Base-by-base conservation (phyloP, 2,113 vertebrate species). In the Centropus bengalensis region DNA sequence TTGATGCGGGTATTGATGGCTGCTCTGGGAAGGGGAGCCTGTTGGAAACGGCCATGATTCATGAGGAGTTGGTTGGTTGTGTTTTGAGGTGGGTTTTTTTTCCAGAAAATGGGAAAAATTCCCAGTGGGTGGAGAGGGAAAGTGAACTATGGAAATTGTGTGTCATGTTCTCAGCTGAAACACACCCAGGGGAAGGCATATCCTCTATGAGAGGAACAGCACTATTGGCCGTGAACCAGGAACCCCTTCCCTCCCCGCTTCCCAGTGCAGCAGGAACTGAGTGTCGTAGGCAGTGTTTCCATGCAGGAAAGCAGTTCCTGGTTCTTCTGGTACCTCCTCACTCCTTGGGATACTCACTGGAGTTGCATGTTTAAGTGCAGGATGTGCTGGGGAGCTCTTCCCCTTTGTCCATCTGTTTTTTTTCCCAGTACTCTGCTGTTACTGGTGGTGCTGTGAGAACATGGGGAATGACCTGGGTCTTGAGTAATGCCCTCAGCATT, bases 101-200 rank as follows among this genome's bases (percentile, higher is more conserved):
- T 42, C 51, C 80, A 68, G 62, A 91, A 78, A 92, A 71, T 3
- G 8, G 54, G n/a, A 81, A 51, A 91, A 84, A 56, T 56, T 88
- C 66, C 69, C 2, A 1, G 30, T 82, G 77, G 62, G 81, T 91
- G 77, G 89, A 95, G 92, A 92, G 86, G 62, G 83, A 96, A 94
- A 95, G 93, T 84, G 89, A 89, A 7, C 81, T 64, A 3, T 93
- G 94, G 82, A 92, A 95, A 94, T 6, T 36, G 60, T 78, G 47
- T 67, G 56, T 95, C 12, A 0, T 89, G 83, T 81, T 91, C 47
- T 92, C 51, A 4, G n/a, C 4, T 90, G 60, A 95, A 96, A 92
- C 82, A 88, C 86, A 63, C 95, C 91, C 95, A 88, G 76, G 95
- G 92, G 94, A 94, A 86, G 90, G 68, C 92, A 95, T n/a, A 94